Evolutionary conservation across 2,888 invertebrate species (phyloP), one percentile per base, ranked within the genome.

Genomic region (Ernsta delagoae): DNA sequence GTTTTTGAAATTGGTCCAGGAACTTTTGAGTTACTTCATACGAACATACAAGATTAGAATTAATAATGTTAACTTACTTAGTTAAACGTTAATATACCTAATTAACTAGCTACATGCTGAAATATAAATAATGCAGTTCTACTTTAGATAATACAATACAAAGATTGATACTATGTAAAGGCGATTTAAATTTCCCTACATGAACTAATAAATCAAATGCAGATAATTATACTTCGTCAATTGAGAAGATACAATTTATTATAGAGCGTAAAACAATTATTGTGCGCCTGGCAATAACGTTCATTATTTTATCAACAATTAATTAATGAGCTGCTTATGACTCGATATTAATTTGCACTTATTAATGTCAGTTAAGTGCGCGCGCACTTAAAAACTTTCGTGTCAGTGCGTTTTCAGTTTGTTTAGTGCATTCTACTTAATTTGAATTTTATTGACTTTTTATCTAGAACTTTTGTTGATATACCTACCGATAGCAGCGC

Each of bases 181-280:
- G 41, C 41, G 5, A n/a, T 12, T 48, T 48, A 4, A 48, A n/a
- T 12, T 16, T 50, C 6, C 4, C 36, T 39, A 48, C 7, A 16
- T 16, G 16, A 24, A 43, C 9, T 11, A 59, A 31, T 59, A 43
- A 43, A 59, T 59, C 11, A 43, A 41, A 9, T 43, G 3, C 43
- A 9, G 43, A 59, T 43, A 59, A 24, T 43, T 43, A 4, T 11
- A 3, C 39, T 9, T 16, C 43, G 43, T 59, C 43, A 59, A 24
- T 43, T 43, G 31, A 54, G 36, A n/a, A 41, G 54, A 63, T 56
- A 64, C 31, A 56, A 45, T 65, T 64, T 56, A n/a, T n/a, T n/a
- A 65, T 59, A 24, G 59, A 7, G 50, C 65, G 59, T 65, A 65
- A 65, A 65, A 65, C 50, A 65, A 65, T 65, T 65, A 65, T 48